Evolutionary conservation across 2,888 invertebrate species (phyloP), one percentile per base, ranked within the genome.

Genomic region (Microchrysa polita): DNA sequence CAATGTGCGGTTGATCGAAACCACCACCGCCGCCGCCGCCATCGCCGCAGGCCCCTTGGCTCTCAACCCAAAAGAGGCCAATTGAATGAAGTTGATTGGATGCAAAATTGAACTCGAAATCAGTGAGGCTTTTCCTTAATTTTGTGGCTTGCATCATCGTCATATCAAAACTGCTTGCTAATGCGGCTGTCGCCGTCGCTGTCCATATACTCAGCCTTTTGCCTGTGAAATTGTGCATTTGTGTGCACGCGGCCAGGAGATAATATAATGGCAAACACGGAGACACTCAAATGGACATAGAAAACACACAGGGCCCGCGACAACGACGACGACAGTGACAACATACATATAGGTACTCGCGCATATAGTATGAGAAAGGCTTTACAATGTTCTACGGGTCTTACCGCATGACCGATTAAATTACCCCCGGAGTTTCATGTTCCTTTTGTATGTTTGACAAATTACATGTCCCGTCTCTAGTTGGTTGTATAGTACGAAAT

Each of bases 321-420:
- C 63, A 18, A 63, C 40, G 20, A 27, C 40, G 34, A 20, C 52
- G 57, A 69, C 57, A 55, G 48, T 34, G 48, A 65, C 65, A 34
- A 7, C 27, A 34, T n/a, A n/a, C n/a, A n/a, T n/a, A n/a, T n/a
- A n/a, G n/a, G n/a, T n/a, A n/a, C n/a, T n/a, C n/a, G n/a, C n/a
- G n/a, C n/a, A n/a, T n/a, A n/a, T n/a, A n/a, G n/a, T n/a, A n/a
- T n/a, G n/a, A n/a, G n/a, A 65, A 23, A 20, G 48, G 48, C 48
- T n/a, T n/a, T 22, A 65, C 48, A 69, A 18, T 57, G 57, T 69
- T n/a, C n/a, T n/a, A 40, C 69, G 69, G 55, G 69, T 40, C 57
- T 69, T 69, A 69, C 57, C 69, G 69, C 69, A 69, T 69, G 57
- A 69, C 69, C 57, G 69, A 69, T 57, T 69, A 55, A 69, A 69